Evolutionary conservation across 2,797 vertebrate species (phyloP), one percentile per base, ranked within the genome.

Genomic region (Rhodeus uyekii): DNA sequence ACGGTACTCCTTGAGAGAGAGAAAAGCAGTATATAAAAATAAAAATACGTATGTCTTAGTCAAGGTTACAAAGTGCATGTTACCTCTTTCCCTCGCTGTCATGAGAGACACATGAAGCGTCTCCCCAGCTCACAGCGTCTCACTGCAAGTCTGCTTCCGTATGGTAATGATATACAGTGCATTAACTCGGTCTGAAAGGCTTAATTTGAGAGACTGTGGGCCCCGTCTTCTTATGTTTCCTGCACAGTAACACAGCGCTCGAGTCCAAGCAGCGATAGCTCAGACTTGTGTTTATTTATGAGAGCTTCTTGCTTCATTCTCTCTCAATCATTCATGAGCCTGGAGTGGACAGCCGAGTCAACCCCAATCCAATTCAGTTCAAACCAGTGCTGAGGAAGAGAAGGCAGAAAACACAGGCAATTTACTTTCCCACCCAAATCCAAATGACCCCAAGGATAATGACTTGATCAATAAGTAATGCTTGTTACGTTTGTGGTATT

Each of bases 291-390:
- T 93, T 94, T 94, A 94, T 95, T 94, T 94, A 95, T 95, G 93
- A 95, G 92, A 87, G 89, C 86, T 90, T 94, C 90, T 89, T 79
- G 89, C 92, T 92, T 86, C 88, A 87, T 84, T 88, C 44, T 29
- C 84, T 90, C 92, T 95, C 94, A 94, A 94, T 95, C 93, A 94
- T 94, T 94, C 91, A 94, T 94, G 93, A 93, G 92, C 92, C 88
- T 90, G 90, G 82, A 89, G 92, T 81, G 87, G 90, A 88, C 88
- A 75, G 73, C 85, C 89, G 90, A 93, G 91, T 92, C 91, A 91
- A 90, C 90, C 91, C 86, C 87, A 90, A 78, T 88, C 89, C 84
- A 84, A 92, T 93, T 88, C 86, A 87, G 74, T 86, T 86, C 88
- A 81, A 84, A 83, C 87, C 87, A 82, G 22, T 29, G 38, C 38